phyloP scores from a whole-genome alignment of 2,113 vertebrate genomes.

The Scomber scombrus region DNA sequence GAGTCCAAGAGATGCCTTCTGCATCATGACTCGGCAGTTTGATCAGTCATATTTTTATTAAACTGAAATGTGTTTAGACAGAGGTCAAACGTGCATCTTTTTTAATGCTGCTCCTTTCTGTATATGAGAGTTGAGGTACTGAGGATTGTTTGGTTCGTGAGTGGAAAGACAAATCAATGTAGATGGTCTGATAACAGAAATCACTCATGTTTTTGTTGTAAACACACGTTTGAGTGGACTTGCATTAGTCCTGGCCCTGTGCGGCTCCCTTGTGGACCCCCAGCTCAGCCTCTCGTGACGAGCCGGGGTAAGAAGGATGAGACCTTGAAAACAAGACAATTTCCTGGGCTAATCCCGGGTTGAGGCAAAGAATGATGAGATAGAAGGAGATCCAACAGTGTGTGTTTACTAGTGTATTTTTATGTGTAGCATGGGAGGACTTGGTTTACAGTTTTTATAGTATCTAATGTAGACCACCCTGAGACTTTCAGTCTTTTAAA shows the following conservation, averaged over 20 bases:
- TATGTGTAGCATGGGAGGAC: not conserved
- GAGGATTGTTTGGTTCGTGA: not conserved
- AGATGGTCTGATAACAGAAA: not conserved
- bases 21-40: not conserved
- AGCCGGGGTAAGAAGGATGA: slow-evolving; percentile 56
- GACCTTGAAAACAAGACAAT: slow-evolving; percentile 73
- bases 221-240: not conserved
- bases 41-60: not conserved
- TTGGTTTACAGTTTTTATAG: slow-evolving; percentile 17
- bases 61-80: not conserved
- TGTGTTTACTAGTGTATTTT: slow-evolving; percentile 3
- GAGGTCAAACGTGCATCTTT: not conserved
- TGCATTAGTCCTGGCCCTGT: slow-evolving; percentile 3
- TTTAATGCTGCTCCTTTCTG: not conserved
- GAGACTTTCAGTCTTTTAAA: not conserved
- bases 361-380: slow-evolving; percentile 43
- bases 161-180: not conserved
- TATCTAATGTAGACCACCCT: slow-evolving; percentile 14
- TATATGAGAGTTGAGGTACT: not conserved
- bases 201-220: not conserved
- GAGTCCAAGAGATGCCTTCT: not conserved
- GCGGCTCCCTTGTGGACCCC: slow-evolving; percentile 27
- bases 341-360: slow-evolving; percentile 74
- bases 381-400: slow-evolving; percentile 8
- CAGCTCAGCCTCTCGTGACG: slow-evolving; percentile 49